phyloP scores from a whole-genome alignment of 2,113 vertebrate genomes.

The Syngnathus scovelli region DNA sequence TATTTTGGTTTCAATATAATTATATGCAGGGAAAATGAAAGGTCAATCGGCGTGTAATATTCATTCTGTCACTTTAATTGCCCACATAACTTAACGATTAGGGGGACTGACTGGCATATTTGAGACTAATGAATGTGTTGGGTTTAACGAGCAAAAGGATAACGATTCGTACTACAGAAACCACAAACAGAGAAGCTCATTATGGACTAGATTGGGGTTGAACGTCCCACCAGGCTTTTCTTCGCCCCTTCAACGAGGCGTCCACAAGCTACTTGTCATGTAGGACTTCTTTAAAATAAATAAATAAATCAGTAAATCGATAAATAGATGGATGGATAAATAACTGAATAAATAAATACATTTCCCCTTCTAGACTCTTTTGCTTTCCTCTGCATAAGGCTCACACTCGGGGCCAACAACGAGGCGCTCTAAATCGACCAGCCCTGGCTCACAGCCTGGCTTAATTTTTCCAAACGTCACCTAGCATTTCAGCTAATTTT shows the following conservation, averaged over 20 bases:
- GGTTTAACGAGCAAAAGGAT: not conserved
- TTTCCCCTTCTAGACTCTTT: not conserved
- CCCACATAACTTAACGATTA: not conserved
- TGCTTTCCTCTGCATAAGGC: not conserved
- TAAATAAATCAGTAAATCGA: not conserved
- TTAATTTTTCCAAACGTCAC: not conserved
- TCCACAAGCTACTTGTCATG: too few species aligned
- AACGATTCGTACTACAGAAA: not conserved
- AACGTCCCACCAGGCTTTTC: not conserved
- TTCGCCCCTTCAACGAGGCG: too few species aligned
- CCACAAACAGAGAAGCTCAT: not conserved
- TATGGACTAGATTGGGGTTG: not conserved
- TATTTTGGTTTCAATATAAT: not conserved
- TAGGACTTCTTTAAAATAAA: not conserved
- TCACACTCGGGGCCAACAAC: not conserved
- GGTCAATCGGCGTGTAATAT: not conserved
- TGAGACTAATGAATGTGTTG: not conserved
- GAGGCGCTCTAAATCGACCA: not conserved
- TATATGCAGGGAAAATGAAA: constrained; percentile 1
- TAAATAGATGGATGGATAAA: too few species aligned
- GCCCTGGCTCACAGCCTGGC: too few species aligned
- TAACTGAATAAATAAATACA: not conserved
- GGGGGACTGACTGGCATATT: not conserved
- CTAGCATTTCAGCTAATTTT: not conserved
- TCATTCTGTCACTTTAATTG: not conserved